A percentile compares a stretch with the other conserved stretches of the same genome.
Conservation (phyloP, 2,797 vertebrate species). For the Halcyon chelicuti region DNA sequence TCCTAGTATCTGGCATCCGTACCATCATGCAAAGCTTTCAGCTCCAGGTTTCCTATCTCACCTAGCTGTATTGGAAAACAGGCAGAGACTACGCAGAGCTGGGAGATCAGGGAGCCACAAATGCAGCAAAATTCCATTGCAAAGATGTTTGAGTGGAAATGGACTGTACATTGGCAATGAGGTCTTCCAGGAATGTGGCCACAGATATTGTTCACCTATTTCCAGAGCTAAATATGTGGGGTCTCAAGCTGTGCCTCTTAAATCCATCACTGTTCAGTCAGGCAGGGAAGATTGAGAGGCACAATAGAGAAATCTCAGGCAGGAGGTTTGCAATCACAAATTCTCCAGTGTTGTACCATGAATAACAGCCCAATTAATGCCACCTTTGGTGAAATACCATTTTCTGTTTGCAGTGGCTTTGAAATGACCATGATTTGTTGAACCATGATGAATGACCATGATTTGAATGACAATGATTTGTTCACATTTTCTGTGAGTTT, state of each 20-base stretch:
- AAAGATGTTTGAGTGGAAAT: neutral
- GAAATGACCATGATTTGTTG: neutral
- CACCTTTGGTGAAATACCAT: neutral
- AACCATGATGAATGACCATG: too few species aligned
- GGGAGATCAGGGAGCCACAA: neutral
- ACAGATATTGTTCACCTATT: neutral
- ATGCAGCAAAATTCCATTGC: neutral
- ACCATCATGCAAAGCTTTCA: neutral
- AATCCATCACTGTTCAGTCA: neutral
- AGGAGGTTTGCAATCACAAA: neutral
- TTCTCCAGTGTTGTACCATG: neutral
- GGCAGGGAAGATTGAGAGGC: neutral
- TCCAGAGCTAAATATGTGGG: neutral
- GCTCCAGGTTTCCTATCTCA: neutral
- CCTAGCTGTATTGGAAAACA: neutral
- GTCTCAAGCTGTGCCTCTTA: neutral
- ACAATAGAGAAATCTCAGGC: neutral
- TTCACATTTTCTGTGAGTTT: too few species aligned
- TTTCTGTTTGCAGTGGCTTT: neutral
- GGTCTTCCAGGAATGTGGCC: neutral
- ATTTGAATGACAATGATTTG: too few species aligned
- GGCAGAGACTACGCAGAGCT: neutral
- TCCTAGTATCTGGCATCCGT: neutral
- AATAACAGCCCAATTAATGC: neutral
- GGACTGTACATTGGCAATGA: neutral